Percentiles rank a stretch among this genome's conserved stretches.
These are phyloP conservation scores for Sesia bembeciformis DNA, from an alignment of 2,888 invertebrate species.

Conservation along the genomic window DNA sequence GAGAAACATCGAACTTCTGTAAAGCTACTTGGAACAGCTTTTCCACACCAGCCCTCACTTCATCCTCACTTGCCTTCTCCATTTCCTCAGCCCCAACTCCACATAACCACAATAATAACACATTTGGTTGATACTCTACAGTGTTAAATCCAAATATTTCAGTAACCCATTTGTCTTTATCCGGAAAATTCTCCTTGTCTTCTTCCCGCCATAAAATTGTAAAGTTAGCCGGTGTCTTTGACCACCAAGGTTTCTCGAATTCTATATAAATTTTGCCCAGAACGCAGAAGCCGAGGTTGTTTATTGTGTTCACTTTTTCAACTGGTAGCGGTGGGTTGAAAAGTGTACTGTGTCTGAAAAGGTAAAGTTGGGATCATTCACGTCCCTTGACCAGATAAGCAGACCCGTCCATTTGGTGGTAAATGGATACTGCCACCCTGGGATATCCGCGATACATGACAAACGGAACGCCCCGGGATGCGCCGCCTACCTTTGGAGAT, in stretches of 20 bases:
- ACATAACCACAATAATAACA: conserved; percentile 79
- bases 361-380: not conserved
- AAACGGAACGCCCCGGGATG: too few relatives aligned
- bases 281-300: conserved; percentile 77
- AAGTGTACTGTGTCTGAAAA: conserved; percentile 53
- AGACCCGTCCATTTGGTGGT: too few relatives aligned
- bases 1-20: conserved; percentile 65
- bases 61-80: conserved; percentile 71
- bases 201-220: conserved; percentile 73
- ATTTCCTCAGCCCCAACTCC: conserved; percentile 76
- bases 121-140: conserved; percentile 73
- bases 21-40: conserved; percentile 71
- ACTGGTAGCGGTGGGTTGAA: conserved; percentile 75
- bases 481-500: too few relatives aligned
- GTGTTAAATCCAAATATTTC: conserved; percentile 77
- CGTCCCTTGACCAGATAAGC: too few relatives aligned
- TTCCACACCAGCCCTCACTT: conserved; percentile 68
- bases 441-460: too few relatives aligned
- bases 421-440: too few relatives aligned
- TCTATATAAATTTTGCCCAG: conserved; percentile 82
- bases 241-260: conserved; percentile 80
- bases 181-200: conserved; percentile 59
- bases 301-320: conserved; percentile 71
- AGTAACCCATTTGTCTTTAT: conserved; percentile 73
- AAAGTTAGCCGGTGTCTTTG: conserved; percentile 53